Evolutionary conservation across 1,140 invertebrate genomes (phyloP), one percentile per base, ranked within the genome.

Genomic region (Drosophila melanogaster): DNA sequence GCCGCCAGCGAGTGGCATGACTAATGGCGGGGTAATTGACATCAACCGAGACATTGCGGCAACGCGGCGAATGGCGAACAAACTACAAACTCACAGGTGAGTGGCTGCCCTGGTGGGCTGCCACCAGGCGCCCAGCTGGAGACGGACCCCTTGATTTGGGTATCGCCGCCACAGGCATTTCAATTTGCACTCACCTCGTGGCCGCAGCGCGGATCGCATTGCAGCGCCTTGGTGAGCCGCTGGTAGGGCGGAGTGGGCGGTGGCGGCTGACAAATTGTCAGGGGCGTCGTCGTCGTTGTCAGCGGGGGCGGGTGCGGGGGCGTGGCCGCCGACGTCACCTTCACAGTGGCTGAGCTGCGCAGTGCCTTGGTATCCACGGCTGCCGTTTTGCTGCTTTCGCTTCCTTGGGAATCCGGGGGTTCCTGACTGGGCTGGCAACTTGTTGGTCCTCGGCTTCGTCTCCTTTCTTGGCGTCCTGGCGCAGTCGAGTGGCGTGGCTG

Each of bases 131-230:
- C 19, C 19, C 4, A 1, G 19, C 1, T 10, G 19, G 12, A n/a
- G 12, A 5, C 12, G 17, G 43, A 37, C 12, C 61, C 22, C 7
- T 8, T 19, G 43, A 24, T 49, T 53, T 56, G 1, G 26, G 8
- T 8, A 30, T 30, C 17, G n/a, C 33, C 17, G 35, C 35, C 49
- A 38, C 43, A 53, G 35, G 40, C 47, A n/a, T 50, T 55, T 56
- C 37, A 40, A 59, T 60, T 66, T 26, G 22, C 78, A 87, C 77
- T 91, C 74, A 92, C 92, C 92, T 92, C 92, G 90, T 92, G 91
- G 65, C 90, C 91, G 70, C 92, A 92, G 81, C 92, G 90, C 56
- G 92, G 92, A 91, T 92, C 92, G 79, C 86, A 87, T 90, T 92
- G 91, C 78, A 92, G 79, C 57, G 91, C 91, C 76, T 92, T 91